Evolutionary conservation across 2,888 invertebrate species (phyloP).

Genomic region (Yponomeuta cagnagella): DNA sequence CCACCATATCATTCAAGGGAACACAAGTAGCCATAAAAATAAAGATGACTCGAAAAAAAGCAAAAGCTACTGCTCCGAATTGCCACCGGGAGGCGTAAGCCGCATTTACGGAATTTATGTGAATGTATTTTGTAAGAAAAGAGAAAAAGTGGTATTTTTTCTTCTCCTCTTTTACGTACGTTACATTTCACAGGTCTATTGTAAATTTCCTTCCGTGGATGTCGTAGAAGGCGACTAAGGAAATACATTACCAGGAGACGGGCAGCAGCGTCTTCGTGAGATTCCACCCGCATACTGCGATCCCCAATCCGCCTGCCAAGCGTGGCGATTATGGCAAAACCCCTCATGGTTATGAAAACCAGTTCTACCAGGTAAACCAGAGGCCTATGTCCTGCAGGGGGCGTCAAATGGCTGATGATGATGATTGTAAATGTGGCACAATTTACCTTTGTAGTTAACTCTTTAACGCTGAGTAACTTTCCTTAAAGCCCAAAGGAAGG

Average conservation of each 20-base stretch:
- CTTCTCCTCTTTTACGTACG: neutral
- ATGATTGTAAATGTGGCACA: neutral
- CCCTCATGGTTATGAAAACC: too few relatives aligned
- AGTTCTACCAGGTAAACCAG: too few relatives aligned
- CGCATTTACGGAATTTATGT: constrained; percentile 49
- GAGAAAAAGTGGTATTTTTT: neutral
- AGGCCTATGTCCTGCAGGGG: too few relatives aligned
- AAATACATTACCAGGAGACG: too few relatives aligned
- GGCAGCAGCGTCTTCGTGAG: too few relatives aligned
- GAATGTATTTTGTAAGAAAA: constrained; percentile 38
- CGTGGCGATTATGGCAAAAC: too few relatives aligned
- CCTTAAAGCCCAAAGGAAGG: too few relatives aligned
- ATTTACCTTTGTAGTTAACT: neutral
- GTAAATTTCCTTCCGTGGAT: neutral
- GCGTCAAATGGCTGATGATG: too few relatives aligned
- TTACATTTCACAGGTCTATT: neutral
- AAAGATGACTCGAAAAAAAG: constrained; percentile 23
- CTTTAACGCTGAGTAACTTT: neutral
- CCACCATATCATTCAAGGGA: constrained; percentile 13
- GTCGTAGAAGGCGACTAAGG: too few relatives aligned
- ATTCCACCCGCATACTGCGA: too few relatives aligned
- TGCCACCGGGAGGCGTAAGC: constrained; percentile 36
- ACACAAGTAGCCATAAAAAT: constrained; percentile 22
- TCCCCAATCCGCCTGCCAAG: too few relatives aligned
- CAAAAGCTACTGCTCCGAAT: constrained; percentile 32